Evolutionary conservation across 2,113 vertebrate species (phyloP).

Genomic region (Erythrolamprus reginae): DNA sequence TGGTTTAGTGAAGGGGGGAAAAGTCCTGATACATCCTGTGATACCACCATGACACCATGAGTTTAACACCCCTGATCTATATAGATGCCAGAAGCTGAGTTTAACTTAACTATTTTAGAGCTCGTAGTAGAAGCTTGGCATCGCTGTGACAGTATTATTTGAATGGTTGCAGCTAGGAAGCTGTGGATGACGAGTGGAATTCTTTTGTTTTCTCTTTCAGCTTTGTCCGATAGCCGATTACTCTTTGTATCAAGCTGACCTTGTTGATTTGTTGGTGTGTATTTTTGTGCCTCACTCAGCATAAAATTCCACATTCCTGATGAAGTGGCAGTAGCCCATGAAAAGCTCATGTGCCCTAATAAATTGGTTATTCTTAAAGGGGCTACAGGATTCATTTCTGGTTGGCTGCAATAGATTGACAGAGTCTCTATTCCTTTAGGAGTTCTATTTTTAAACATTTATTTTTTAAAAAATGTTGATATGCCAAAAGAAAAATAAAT

Average conservation of each 20-base stretch:
- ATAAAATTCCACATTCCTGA: background rate
- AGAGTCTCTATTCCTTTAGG: background rate
- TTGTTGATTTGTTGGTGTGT: background rate
- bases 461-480: background rate
- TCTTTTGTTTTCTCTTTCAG: background rate
- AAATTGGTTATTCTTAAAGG: background rate
- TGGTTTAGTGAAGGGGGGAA: no score
- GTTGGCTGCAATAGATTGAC: background rate
- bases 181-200: background rate
- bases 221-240: background rate
- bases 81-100: background rate
- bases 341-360: background rate
- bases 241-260: background rate
- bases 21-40: no score
- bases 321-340: background rate
- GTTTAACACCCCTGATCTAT: background rate
- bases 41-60: no score
- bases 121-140: background rate
- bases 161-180: background rate
- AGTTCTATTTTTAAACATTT: background rate
- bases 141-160: background rate
- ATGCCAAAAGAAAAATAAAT: background rate
- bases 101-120: background rate
- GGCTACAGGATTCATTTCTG: background rate
- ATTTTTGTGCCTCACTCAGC: background rate